A percentile compares a stretch with the other conserved stretches of the same genome.
phyloP scores from a whole-genome alignment of 2,888 invertebrate species.

The Pasiphila rectangulata region DNA sequence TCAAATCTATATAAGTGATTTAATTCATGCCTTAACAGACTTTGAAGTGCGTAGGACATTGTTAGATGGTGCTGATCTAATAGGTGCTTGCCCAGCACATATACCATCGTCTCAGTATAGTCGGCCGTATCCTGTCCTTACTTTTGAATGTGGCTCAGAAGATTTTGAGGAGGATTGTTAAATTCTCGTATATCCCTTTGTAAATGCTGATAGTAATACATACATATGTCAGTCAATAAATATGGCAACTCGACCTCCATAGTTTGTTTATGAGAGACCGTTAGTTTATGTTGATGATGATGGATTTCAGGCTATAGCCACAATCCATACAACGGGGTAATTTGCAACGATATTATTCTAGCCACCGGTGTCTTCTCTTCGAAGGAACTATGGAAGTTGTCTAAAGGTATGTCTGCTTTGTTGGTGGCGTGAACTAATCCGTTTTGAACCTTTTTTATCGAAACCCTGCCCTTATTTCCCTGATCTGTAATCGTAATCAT shows the following conservation, averaged over 20 bases:
- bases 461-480: too few relatives aligned
- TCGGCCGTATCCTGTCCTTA: too few relatives aligned
- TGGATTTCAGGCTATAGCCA: conserved; percentile 88
- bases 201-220: not conserved
- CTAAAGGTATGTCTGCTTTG: conserved; percentile 87
- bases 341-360: conserved; percentile 99
- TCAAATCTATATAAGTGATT: too few relatives aligned
- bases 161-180: too few relatives aligned
- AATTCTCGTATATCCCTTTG: too few relatives aligned
- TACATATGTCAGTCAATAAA: not conserved
- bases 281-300: conserved; percentile 36
- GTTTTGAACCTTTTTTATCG: not conserved
- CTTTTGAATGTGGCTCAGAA: too few relatives aligned
- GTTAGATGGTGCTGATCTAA: too few relatives aligned
- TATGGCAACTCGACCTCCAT: conserved; percentile 35
- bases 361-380: conserved; percentile 99
- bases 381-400: conserved; percentile 99
- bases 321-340: conserved; percentile 98
- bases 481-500: not conserved
- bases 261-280: conserved; percentile 46
- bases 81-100: too few relatives aligned
- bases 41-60: too few relatives aligned
- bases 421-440: conserved; percentile 7
- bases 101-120: too few relatives aligned
- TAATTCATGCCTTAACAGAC: too few relatives aligned